Conservation (phyloP, 2,888 invertebrate genomes). For the Lacanobia wlatinum region DNA sequence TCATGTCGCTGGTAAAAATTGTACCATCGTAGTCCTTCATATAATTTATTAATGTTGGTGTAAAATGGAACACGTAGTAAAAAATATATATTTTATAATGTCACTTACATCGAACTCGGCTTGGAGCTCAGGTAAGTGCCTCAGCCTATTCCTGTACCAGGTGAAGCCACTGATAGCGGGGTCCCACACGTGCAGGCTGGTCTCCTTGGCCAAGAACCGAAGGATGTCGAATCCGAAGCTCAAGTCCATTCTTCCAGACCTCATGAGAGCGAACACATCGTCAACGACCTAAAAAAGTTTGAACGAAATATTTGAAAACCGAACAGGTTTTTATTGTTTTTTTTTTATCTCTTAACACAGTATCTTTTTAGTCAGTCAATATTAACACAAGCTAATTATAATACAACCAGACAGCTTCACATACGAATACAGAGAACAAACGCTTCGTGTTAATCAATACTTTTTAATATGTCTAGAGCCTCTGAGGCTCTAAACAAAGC, state of each 20-base stretch:
- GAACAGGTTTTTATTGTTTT: background rate
- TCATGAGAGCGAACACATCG: slow-evolving; percentile 85
- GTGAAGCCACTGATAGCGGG: slow-evolving; percentile 83
- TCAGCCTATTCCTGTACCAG: slow-evolving; percentile 83
- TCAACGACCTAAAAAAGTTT: slow-evolving; percentile 79
- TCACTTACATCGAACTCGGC: slow-evolving; percentile 83
- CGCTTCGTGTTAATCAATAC: no score
- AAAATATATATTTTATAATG: background rate
- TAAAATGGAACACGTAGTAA: no score
- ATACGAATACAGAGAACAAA: no score
- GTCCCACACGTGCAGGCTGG: slow-evolving; percentile 85
- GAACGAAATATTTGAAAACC: background rate
- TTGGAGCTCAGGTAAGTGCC: slow-evolving; percentile 79
- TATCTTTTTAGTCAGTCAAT: no score
- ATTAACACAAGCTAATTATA: no score
- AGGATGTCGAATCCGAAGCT: slow-evolving; percentile 82
- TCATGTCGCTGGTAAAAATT: no score
- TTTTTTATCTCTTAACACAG: background rate
- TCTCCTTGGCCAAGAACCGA: slow-evolving; percentile 80
- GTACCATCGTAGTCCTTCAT: no score
- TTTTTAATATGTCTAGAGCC: no score
- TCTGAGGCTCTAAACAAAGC: no score
- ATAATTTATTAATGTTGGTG: no score
- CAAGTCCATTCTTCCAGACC: slow-evolving; percentile 78
- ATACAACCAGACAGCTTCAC: no score